Conservation (phyloP, 2,113 vertebrate species). For the Dendrocopos noguchii region DNA sequence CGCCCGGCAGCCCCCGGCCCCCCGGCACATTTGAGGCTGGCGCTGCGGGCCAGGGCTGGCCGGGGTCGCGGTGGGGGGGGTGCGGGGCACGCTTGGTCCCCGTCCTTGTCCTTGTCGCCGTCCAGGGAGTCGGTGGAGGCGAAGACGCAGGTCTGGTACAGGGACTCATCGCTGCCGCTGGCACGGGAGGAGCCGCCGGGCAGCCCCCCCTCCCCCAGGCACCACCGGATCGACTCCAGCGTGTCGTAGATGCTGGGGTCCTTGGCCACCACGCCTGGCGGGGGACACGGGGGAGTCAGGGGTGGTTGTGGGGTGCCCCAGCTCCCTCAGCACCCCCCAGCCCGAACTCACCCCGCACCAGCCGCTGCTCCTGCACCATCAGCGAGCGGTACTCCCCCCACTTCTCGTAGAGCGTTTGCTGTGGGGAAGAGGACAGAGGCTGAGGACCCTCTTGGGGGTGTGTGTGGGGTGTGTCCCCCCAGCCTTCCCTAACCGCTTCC, state of each 20-base stretch:
- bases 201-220: slow-evolving; percentile 77
- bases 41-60: slow-evolving; percentile 75
- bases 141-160: slow-evolving; percentile 90
- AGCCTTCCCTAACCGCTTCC: rapidly evolving
- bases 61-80: not conserved
- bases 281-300: not conserved
- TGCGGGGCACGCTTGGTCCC: not conserved
- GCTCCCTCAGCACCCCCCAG: rapidly evolving
- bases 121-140: slow-evolving; percentile 35
- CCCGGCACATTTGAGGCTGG: slow-evolving; percentile 85
- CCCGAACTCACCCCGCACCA: slow-evolving; percentile 86
- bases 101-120: not conserved
- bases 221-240: slow-evolving; percentile 87
- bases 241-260: slow-evolving; percentile 92
- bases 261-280: slow-evolving; percentile 89
- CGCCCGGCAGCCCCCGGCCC: not conserved
- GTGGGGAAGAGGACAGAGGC: not conserved
- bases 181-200: slow-evolving; percentile 49
- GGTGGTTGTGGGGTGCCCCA: not conserved
- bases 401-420: slow-evolving; percentile 97
- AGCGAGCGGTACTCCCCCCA: slow-evolving; percentile 94
- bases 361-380: slow-evolving; percentile 93
- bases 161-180: slow-evolving; percentile 81
- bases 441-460: not conserved
- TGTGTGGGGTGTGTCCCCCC: not conserved